Percentiles rank a stretch among this genome's conserved stretches.
phyloP scores from a whole-genome alignment of 2,888 invertebrate species.

The Cabera pusaria region DNA sequence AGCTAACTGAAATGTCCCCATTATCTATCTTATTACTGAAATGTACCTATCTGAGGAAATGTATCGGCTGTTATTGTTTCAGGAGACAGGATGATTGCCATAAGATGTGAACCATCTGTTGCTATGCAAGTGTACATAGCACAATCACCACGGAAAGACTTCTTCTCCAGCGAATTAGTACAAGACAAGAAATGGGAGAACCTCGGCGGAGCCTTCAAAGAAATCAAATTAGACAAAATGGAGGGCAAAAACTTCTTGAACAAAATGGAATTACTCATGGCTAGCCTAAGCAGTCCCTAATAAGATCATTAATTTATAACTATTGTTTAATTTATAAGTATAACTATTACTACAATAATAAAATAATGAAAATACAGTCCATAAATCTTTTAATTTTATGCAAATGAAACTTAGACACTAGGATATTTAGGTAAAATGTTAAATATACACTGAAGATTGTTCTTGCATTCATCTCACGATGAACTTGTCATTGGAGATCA shows the following conservation, averaged over 20 bases:
- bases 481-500: conserved; percentile 57
- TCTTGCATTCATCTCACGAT: conserved; percentile 66
- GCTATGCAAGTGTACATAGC: conserved; percentile 96
- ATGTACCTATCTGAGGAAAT: too few species aligned
- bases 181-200: conserved; percentile 97
- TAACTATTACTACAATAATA: conserved; percentile 40
- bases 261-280: conserved; percentile 98
- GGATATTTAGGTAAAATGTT: conserved; percentile 79
- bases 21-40: too few species aligned
- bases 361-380: conserved; percentile 27
- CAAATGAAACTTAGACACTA: conserved; percentile 72
- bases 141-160: conserved; percentile 93
- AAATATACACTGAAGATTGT: conserved; percentile 81
- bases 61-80: too few species aligned
- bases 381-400: conserved; percentile 52
- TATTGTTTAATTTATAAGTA: conserved; percentile 46
- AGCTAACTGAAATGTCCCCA: too few species aligned
- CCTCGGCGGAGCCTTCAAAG: conserved; percentile 95
- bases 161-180: conserved; percentile 93
- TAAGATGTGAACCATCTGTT: conserved; percentile 94
- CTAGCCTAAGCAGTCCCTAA: conserved; percentile 90
- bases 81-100: conserved; percentile 92
- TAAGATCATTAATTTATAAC: conserved; percentile 4
- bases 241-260: conserved; percentile 98
- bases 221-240: conserved; percentile 95